Evolutionary conservation across 1,140 invertebrate species (phyloP), one percentile per base, ranked within the genome.

Genomic region (Drosophila subpulchrella): DNA sequence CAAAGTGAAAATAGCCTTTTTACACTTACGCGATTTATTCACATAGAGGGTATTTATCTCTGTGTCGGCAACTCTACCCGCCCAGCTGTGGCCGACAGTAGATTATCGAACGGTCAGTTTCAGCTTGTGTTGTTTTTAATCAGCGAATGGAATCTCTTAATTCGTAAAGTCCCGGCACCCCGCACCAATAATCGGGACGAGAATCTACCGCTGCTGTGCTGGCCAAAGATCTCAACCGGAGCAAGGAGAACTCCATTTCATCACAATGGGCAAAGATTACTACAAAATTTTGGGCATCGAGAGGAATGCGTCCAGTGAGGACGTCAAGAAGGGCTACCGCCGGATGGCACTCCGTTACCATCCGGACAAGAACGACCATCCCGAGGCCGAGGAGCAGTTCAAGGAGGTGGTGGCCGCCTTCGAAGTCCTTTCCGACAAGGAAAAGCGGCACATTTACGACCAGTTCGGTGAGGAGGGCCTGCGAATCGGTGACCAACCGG

Each of bases 321-420:
- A 85, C 20, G 68, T 85, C 1, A 81, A 57, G 39, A 81, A 71
- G 48, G 82, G 68, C 2, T 85, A 88, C 53, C 74, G 70, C 6
- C 78, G 61, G 42, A 86, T 88, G 82, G 82, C 82, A 4, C 65
- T 85, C 1, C 74, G 61, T 13, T 85, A 85, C 27, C 82, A 85
- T 62, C 82, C 82, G 3, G 82, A 85, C 39, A 85, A 85, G 41
- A 85, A 85, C 13, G 79, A 88, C 24, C 78, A 88, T 42, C 82
- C 82, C 2, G 57, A 85, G 34, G 82, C 82, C 12, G 83, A 67
- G 30, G 75, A 71, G 39, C 58, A 67, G 8, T 85, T 85, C 38
- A 71, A 82, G 36, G 57, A 85, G 27, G 39, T 85, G n/a, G 83
- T 46, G 1, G 78, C 61, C 39, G 82, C 82, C 7, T 85, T 82